Percentiles rank a stretch among this genome's conserved stretches.
Evolutionary conservation across 2,113 vertebrate genomes (phyloP).

Genomic region (Alethe castanea): DNA sequence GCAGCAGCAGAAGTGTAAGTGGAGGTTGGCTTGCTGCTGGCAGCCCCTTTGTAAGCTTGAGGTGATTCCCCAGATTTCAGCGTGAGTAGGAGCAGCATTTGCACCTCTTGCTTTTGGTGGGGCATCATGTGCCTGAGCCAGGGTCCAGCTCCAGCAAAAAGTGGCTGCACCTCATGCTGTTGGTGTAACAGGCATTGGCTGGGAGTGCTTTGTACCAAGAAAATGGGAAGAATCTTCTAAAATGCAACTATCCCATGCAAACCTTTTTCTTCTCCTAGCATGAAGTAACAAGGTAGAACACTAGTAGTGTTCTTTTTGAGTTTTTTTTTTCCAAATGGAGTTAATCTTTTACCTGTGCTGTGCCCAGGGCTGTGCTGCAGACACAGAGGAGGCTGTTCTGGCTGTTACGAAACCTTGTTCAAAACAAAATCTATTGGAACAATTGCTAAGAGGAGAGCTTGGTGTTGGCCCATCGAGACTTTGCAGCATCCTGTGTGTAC

Average conservation of each 20-base stretch:
- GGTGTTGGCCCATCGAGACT: background rate
- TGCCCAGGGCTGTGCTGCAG: background rate
- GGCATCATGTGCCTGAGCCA: background rate
- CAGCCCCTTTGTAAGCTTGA: background rate
- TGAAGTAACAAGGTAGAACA: background rate
- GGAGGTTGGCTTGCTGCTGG: background rate
- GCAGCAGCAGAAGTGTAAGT: background rate
- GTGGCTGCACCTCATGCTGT: background rate
- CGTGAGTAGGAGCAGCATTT: accelerated
- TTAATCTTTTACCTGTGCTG: background rate
- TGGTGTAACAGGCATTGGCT: background rate
- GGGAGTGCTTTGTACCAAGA: background rate
- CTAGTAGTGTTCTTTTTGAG: background rate
- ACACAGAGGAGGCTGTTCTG: background rate
- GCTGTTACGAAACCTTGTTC: background rate
- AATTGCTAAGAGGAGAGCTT: background rate
- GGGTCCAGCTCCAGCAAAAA: background rate
- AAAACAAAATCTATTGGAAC: slow-evolving; percentile 10
- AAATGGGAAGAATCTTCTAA: background rate
- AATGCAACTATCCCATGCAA: background rate
- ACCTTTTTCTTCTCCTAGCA: background rate
- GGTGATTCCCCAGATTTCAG: background rate
- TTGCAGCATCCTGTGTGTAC: background rate
- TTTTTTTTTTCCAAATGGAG: background rate
- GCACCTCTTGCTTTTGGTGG: background rate